Conservation (phyloP, 1,140 invertebrate genomes). For the Meloidogyne floridensis region DNA sequence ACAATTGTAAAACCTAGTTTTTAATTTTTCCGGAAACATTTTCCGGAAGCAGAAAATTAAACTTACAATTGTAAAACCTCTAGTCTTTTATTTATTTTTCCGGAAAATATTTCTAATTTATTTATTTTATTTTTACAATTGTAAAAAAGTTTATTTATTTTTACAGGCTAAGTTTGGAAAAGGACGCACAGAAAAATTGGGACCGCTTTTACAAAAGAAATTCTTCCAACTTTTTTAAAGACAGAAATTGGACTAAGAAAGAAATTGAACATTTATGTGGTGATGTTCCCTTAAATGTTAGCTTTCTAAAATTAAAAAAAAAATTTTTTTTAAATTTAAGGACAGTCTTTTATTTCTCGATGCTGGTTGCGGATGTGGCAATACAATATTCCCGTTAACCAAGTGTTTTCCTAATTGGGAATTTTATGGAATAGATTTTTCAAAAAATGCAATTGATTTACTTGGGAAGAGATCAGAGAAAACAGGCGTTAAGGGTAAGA, state of each 20-base stretch:
- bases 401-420: slow-evolving; percentile 76
- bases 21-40: no score
- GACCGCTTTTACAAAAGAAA: slow-evolving; percentile 89
- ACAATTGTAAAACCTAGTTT: neutral
- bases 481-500: slow-evolving; percentile 8
- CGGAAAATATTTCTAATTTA: neutral
- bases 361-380: slow-evolving; percentile 94
- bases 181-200: slow-evolving; percentile 88
- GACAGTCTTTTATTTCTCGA: slow-evolving; percentile 73
- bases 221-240: slow-evolving; percentile 82
- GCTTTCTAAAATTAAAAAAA: neutral
- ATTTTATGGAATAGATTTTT: slow-evolving; percentile 91
- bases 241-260: slow-evolving; percentile 91
- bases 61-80: no score
- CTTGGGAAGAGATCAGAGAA: slow-evolving; percentile 71
- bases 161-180: slow-evolving; percentile 74
- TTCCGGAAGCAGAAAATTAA: no score
- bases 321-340: slow-evolving; percentile 45
- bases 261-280: slow-evolving; percentile 82
- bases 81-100: no score
- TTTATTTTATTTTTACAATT: neutral
- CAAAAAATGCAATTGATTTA: slow-evolving; percentile 73
- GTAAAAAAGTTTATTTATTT: neutral
- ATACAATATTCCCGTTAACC: slow-evolving; percentile 88
- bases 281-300: slow-evolving; percentile 49